Evolutionary conservation across 2,888 invertebrate genomes (phyloP).

Genomic region (Tethea ocularis): DNA sequence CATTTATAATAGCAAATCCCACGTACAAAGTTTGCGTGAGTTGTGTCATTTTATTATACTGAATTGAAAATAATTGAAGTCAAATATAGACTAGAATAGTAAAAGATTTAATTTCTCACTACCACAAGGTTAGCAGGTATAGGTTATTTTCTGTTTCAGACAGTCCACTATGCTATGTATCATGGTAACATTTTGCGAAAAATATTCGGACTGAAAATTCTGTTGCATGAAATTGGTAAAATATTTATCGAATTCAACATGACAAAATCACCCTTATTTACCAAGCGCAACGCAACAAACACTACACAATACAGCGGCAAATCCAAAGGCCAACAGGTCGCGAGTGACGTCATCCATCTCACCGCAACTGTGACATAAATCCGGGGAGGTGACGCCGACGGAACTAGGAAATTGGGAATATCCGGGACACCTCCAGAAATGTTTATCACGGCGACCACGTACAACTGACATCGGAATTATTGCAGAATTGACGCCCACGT

Average conservation of each 20-base stretch:
- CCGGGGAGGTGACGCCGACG: conserved; percentile 44
- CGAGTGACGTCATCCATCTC: conserved; percentile 35
- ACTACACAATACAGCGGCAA: conserved; percentile 1
- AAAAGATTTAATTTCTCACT: background rate
- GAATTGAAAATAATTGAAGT: background rate
- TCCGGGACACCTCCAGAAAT: conserved; percentile 52
- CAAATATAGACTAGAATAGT: background rate
- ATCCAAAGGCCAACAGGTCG: conserved; percentile 44
- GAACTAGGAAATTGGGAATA: conserved; percentile 69
- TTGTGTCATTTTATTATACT: background rate
- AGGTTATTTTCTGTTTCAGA: too few species aligned
- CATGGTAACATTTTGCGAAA: background rate
- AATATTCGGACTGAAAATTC: background rate
- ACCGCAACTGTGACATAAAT: conserved; percentile 49
- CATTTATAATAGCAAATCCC: conserved; percentile 33
- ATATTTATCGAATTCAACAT: background rate
- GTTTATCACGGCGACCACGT: conserved; percentile 59
- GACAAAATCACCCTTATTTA: background rate
- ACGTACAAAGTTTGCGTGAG: background rate
- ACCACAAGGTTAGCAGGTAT: background rate
- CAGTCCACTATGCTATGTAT: background rate
- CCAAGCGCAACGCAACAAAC: conserved; percentile 1
- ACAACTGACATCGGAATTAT: conserved; percentile 37
- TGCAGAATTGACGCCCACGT: conserved; percentile 47
- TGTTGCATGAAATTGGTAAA: background rate